Base-by-base conservation (phyloP, 1,140 invertebrate genomes). In the Micrasema minimum region DNA sequence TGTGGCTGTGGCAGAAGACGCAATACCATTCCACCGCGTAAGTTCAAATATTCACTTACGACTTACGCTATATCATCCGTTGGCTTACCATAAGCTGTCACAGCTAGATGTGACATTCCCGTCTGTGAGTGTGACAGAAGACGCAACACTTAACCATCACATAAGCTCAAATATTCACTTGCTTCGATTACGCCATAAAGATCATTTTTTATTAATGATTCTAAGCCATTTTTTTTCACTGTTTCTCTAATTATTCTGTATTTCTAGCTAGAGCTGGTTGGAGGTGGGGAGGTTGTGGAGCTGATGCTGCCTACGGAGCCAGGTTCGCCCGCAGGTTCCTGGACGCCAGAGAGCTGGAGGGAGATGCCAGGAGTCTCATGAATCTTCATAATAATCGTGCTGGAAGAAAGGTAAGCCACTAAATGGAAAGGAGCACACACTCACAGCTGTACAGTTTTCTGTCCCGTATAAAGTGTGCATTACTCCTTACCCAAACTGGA, bases 351-450 rank as follows among this genome's bases (percentile, higher is more conserved):
- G 91, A 96, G 79, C 84, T 94, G 64, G 93, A 95, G 79, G 87
- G 89, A 0, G 92, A 96, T 79, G 92, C 92, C 2, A 85, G 96
- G 35, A 93, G 92, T 59, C 83, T 96, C 72, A 98, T 99, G 95
- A 99, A 99, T 84, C 86, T 98, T 31, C 97, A 99, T 82, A 99
- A 99, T 82, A 99, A 98, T 85, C 90, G 93, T 78, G 95, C 93
- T 22, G 96, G 96, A 51, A 86, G 96, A 83, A 93, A 94, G 92
- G 96, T 97, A 81, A 80, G 80, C 80, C n/a, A n/a, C n/a, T n/a
- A n/a, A n/a, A n/a, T n/a, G n/a, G n/a, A n/a, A n/a, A n/a, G n/a
- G n/a, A n/a, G n/a, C n/a, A n/a, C n/a, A n/a, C n/a, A n/a, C n/a
- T n/a, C n/a, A n/a, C n/a, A n/a, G n/a, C n/a, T n/a, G n/a, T n/a